These are phyloP conservation scores for Pterocles gutturalis DNA, from an alignment of 2,113 vertebrate species.

Conservation along the genomic window DNA sequence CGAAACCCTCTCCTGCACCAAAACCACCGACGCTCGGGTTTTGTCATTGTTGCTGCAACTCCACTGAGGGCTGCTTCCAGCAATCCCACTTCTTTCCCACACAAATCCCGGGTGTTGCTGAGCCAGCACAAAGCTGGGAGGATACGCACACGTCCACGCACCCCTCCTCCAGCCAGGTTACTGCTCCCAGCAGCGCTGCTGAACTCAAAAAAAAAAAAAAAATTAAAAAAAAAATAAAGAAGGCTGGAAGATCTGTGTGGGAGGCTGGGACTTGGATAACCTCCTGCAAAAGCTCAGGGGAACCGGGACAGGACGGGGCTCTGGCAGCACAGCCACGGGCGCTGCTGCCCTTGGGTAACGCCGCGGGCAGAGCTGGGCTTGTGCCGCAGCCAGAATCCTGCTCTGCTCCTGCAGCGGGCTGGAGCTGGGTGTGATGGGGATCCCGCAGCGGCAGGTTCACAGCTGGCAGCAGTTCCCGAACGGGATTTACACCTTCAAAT, in stretches of 20 bases:
- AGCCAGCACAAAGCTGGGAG: neutral
- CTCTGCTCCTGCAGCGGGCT: neutral
- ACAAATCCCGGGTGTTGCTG: neutral
- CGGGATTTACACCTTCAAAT: accelerated
- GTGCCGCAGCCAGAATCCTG: accelerated
- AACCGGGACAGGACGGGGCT: accelerated
- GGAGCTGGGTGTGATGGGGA: accelerated
- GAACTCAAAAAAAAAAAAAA: neutral
- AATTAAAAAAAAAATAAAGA: too few species aligned
- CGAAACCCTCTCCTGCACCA: neutral
- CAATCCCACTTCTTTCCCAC: neutral
- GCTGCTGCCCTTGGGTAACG: accelerated
- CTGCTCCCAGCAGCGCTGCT: neutral
- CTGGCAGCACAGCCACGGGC: neutral
- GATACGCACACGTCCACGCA: neutral
- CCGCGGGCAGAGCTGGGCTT: accelerated
- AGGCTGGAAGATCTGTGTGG: neutral
- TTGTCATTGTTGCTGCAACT: neutral
- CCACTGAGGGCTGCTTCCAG: neutral
- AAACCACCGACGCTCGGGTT: neutral
- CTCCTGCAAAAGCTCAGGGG: neutral
- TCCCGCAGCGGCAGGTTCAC: neutral
- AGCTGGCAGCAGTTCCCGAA: neutral
- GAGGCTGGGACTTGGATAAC: neutral
- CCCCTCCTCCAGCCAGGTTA: neutral